These are phyloP conservation scores for Macrophya annulata DNA, from an alignment of 2,888 invertebrate species.

Conservation along the genomic window DNA sequence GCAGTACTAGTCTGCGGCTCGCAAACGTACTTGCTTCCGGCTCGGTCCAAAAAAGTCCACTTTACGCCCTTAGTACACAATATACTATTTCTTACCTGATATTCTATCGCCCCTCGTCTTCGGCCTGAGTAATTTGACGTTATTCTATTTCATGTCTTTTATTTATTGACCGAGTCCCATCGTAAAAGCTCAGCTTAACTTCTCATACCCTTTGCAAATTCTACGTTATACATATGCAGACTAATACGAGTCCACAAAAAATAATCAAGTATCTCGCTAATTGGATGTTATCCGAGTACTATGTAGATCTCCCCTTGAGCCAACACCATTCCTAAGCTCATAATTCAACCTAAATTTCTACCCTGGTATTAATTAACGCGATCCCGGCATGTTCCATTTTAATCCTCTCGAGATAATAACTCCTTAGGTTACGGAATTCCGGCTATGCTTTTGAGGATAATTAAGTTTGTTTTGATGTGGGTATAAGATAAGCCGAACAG, in stretches of 20 bases:
- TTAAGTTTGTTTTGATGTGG: neutral
- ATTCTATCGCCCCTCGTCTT: neutral
- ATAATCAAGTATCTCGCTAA: neutral
- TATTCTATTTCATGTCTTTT: neutral
- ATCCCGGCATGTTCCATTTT: slow-evolving; percentile 1
- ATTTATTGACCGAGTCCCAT: neutral
- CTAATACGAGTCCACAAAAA: neutral
- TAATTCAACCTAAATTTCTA: neutral
- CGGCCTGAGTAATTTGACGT: neutral
- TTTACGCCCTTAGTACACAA: too few relatives aligned
- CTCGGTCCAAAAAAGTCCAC: too few relatives aligned
- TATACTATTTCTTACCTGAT: neutral
- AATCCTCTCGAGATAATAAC: slow-evolving; percentile 3
- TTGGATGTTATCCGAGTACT: neutral
- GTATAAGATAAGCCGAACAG: neutral
- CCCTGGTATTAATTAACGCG: slow-evolving; percentile 9
- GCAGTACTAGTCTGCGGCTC: too few relatives aligned
- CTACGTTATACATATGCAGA: neutral
- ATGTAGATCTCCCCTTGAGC: neutral
- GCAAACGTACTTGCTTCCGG: too few relatives aligned
- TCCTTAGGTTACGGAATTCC: neutral
- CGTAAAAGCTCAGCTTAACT: neutral
- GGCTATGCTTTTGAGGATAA: neutral
- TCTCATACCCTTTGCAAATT: neutral
- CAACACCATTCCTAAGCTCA: neutral